Evolutionary conservation across 1,140 invertebrate species (phyloP), one percentile per base, ranked within the genome.

Genomic region (Scylla paramamosain): DNA sequence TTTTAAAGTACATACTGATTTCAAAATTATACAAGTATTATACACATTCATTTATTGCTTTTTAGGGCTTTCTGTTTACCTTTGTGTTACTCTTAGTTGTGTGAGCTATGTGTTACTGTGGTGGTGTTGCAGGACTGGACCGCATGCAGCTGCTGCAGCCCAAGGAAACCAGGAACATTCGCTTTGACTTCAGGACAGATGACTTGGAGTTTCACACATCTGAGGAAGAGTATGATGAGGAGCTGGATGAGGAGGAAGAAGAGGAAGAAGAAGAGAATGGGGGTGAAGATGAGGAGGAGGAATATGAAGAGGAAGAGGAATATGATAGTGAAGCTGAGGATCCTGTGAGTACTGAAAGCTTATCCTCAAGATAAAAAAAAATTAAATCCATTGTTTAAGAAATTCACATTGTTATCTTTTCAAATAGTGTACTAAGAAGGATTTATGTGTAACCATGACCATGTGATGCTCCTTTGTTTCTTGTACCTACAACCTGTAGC

Each of bases 161-260:
- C 4, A 93, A 93, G 32, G 94, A 95, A 16, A 88, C 94, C 20
- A 95, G 59, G 31, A 95, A 93, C 52, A 29, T 95, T 12, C 90
- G 84, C 28, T 95, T 95, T 77, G 94, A 95, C 77, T 95, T 95
- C 84, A 88, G 59, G 25, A 95, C 94, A 0, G 94, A 95, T 28
- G 91, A 92, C 48, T 29, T 95, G 52, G 82, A 95, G 28, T 95
- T 95, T 45, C 94, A 95, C 39, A 87, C 94, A 31, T 95, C 94
- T 77, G 94, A 95, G 67, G 94, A 95, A 28, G 94, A 95, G 32
- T 95, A 45, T 92, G 94, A 95, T 31, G 91, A 95, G 4, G 94
- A 95, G 77, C 46, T 88, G 52, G 29, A 77, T 12, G n/a, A 67
- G 32, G 94, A 92, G 29, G 91, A 88, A 52, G 91, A 92, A 82